Evolutionary conservation across 2,888 invertebrate genomes (phyloP), one percentile per base, ranked within the genome.

Genomic region (Drosophila paranaensis): DNA sequence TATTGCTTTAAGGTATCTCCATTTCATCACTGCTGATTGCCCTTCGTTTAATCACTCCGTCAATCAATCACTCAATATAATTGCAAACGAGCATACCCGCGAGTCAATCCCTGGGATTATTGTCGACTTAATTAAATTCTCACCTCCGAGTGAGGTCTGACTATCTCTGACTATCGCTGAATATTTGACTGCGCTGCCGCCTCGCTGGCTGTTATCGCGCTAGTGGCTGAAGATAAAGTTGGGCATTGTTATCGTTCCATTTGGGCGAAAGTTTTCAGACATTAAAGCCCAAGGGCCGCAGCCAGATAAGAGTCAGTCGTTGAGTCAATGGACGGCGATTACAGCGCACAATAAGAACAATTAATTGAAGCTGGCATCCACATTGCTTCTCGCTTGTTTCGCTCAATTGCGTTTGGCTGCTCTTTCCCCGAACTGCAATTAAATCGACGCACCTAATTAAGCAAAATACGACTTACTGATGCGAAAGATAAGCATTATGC

Each of bases 261-360:
- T 43, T 40, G 33, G 35, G n/a, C 9, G 30, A 65, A 75, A 77
- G 71, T 77, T 77, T 33, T 9, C 60, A 60, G 71, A 57, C 60
- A 62, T n/a, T 50, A 8, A 5, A 14, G 20, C 6, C 30, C 39
- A 27, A 13, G n/a, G 9, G 25, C 11, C 42, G 27, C 45, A 14
- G 13, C 10, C 33, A 43, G 39, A 16, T n/a, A 13, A 14, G 30
- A 13, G n/a, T 40, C 42, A 33, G n/a, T 25, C 4, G 5, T 27
- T 2, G 30, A 71, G 71, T 71, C 75, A 71, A 48, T 62, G 60
- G 62, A 76, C 60, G 56, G 1, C 57, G 30, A 64, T 46, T 54
- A 25, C 56, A 16, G n/a, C 16, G 45, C 10, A 30, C 16, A 58
- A 39, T 20, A 58, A 48, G 45, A 33, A 9, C n/a, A 66, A 71